A percentile compares a stretch with the other conserved stretches of the same genome.
Evolutionary conservation across 2,888 invertebrate genomes (phyloP).

Genomic region (Lucinisca nassula): DNA sequence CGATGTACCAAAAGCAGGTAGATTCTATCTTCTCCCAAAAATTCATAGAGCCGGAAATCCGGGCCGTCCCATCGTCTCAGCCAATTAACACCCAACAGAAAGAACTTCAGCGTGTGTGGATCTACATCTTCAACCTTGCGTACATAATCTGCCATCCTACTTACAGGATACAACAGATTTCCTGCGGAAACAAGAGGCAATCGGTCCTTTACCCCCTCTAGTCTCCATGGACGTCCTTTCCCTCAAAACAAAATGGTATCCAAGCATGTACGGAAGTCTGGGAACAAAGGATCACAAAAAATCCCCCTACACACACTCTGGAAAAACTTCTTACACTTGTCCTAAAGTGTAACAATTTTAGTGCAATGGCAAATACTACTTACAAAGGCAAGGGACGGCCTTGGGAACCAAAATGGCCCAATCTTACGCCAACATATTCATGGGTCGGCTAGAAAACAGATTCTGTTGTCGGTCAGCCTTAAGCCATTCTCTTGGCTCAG

Average conservation of each 20-base stretch:
- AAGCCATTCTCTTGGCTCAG: too few relatives aligned
- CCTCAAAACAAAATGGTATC: slow-evolving; percentile 36
- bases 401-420: too few relatives aligned
- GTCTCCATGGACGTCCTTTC: slow-evolving; percentile 51
- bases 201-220: background rate
- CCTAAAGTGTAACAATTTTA: too few relatives aligned
- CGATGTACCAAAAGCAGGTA: slow-evolving; percentile 15
- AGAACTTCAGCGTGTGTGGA: slow-evolving; percentile 37
- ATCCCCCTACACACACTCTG: too few relatives aligned
- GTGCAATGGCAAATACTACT: too few relatives aligned
- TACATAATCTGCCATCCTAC: slow-evolving; percentile 29
- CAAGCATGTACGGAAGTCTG: too few relatives aligned
- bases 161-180: slow-evolving; percentile 27
- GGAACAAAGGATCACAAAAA: too few relatives aligned
- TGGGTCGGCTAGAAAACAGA: too few relatives aligned
- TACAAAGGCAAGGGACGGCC: too few relatives aligned
- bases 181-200: slow-evolving; percentile 5
- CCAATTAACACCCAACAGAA: slow-evolving; percentile 33
- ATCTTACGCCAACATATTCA: too few relatives aligned
- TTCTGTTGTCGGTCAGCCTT: too few relatives aligned
- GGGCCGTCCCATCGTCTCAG: slow-evolving; percentile 46
- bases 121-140: slow-evolving; percentile 24
- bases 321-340: too few relatives aligned
- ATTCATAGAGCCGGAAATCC: slow-evolving; percentile 39
- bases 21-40: slow-evolving; percentile 42